Evolutionary conservation across 1,140 invertebrate genomes (phyloP), one percentile per base, ranked within the genome.

Genomic region (Pachypsylla venusta): DNA sequence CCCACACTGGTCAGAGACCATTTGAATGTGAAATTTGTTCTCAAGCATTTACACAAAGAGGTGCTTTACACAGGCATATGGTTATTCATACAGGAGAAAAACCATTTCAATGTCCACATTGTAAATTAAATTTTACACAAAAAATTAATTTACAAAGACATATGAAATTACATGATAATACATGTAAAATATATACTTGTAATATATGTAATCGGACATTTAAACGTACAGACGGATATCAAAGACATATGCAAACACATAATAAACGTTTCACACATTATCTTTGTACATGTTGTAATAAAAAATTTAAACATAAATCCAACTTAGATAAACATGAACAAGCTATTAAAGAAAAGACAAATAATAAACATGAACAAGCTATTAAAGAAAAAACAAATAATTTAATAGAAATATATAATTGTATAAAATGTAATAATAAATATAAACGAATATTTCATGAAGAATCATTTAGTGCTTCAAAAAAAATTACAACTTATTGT

Each of bases 1-100:
- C 79, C 64, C 79, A 81, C 66, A 78, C 78, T 1, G 79, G 80
- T 2, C 78, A 77, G 67, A 80, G 81, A 66, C 81, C 81, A 14
- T 83, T 81, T 65, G 68, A 74, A 16, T 83, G 81, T 64, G 70
- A 73, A 25, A 68, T 73, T 35, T 83, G 81, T 67, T 75, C 75
- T 22, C 70, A 78, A 62, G 71, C 77, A 2, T 83, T 82, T 65
- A 80, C 81, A 62, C 61, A 48, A 22, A 4, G 22, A 22, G 42
- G 42, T 22, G 5, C 42, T 22, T n/a, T 48, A 3, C 7, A 48
- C 16, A n/a, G 42, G 16, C 42, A 48, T 19, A 19, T 10, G 4
- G 16, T 4, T 7, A n/a, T 48, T 5, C 42, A 48, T 19, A 19
- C 5, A 4, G 42, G 22, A 4, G 7, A 5, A n/a, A 48, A 48